A percentile compares a stretch with the other conserved stretches of the same genome.
Conservation (phyloP, 2,113 vertebrate species). For the Chloebia gouldiae region DNA sequence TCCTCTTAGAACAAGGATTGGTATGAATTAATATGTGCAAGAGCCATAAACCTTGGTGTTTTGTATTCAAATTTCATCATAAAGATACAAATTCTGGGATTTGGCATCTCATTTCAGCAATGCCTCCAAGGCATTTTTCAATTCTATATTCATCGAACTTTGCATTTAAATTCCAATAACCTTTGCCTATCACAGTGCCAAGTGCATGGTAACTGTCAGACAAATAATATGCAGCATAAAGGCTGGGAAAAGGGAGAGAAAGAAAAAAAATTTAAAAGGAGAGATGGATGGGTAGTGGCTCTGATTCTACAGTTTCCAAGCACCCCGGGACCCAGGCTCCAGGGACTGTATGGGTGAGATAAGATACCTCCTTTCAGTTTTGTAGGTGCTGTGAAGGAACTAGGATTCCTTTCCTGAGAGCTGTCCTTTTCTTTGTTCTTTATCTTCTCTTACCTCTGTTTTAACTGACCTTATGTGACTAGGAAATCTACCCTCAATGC, state of each 20-base stretch:
- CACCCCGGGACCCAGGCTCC: neutral
- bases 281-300: neutral
- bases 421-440: neutral
- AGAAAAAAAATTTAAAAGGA: neutral
- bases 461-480: neutral
- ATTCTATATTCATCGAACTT: conserved; percentile 35
- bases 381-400: neutral
- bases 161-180: conserved; percentile 38
- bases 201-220: conserved; percentile 1
- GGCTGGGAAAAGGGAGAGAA: neutral
- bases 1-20: conserved; percentile 24
- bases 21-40: conserved; percentile 61
- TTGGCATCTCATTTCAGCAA: neutral
- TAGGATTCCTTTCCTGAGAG: neutral
- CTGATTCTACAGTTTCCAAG: neutral
- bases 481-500: neutral
- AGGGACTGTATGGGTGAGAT: neutral
- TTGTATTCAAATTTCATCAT: conserved; percentile 38
- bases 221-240: neutral
- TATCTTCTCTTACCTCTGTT: neutral
- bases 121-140: conserved; percentile 29
- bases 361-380: neutral
- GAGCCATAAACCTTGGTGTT: conserved; percentile 33
- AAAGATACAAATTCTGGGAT: conserved; percentile 38
- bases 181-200: neutral